A percentile compares a stretch with the other conserved stretches of the same genome.
Conservation (phyloP, 2,797 vertebrate genomes). For the Diplodus sargus region DNA sequence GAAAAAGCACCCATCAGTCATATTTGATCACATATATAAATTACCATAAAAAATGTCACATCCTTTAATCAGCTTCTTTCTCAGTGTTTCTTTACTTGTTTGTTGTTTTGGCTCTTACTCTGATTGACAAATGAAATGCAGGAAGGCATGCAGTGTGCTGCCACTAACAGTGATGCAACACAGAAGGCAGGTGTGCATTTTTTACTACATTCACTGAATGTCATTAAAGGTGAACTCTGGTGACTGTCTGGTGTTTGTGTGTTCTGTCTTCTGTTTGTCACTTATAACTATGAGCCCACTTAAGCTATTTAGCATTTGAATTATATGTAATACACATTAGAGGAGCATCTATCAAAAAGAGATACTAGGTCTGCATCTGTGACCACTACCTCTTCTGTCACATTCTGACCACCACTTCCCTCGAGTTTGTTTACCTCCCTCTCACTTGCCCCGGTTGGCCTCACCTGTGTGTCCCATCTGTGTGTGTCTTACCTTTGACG, state of each 20-base stretch:
- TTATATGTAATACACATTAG: not conserved
- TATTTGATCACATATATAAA: not conserved
- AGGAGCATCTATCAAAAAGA: slow-evolving; percentile 3
- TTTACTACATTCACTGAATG: slow-evolving; percentile 6
- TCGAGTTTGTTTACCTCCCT: slow-evolving; percentile 42
- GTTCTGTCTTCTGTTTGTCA: slow-evolving; percentile 3
- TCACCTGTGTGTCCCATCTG: slow-evolving; percentile 71
- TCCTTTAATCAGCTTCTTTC: not conserved
- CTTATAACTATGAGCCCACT: not conserved
- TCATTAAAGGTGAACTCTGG: slow-evolving; percentile 2
- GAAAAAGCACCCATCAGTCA: not conserved
- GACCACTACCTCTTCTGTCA: slow-evolving; percentile 40
- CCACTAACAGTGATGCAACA: not conserved
- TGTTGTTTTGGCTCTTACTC: not conserved
- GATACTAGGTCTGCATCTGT: slow-evolving; percentile 36
- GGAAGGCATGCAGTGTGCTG: not conserved
- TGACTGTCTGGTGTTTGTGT: not conserved
- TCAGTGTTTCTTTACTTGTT: not conserved
- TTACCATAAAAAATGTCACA: not conserved
- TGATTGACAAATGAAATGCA: slow-evolving; percentile 11
- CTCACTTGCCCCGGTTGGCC: slow-evolving; percentile 55
- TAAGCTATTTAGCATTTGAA: slow-evolving; percentile 6
- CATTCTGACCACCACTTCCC: slow-evolving; percentile 35
- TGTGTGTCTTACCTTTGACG: slow-evolving; percentile 65
- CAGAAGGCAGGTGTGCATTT: slow-evolving; percentile 23